Percentiles rank a stretch among this genome's conserved stretches.
These are phyloP conservation scores for Drosophila recens DNA, from an alignment of 2,888 invertebrate genomes.

Conservation along the genomic window DNA sequence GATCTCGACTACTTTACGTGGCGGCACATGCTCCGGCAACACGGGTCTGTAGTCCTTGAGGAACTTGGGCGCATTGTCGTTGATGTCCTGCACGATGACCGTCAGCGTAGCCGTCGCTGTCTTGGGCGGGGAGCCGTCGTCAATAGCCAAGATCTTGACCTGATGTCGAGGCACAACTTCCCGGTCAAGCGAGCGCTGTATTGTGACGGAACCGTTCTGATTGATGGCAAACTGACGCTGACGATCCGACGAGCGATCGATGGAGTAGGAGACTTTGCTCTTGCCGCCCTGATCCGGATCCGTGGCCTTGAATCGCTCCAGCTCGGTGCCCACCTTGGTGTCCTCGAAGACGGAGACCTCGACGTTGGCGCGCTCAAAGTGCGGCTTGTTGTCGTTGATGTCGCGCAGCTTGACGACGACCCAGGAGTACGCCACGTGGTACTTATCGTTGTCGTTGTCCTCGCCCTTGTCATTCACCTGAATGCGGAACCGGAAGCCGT, in stretches of 20 bases:
- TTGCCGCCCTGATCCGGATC: conserved; percentile 98
- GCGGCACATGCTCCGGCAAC: conserved; percentile 95
- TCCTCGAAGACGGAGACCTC: conserved; percentile 97
- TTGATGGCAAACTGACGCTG: conserved; percentile 97
- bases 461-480: conserved; percentile 98
- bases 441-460: conserved; percentile 98
- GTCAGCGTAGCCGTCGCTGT: conserved; percentile 97
- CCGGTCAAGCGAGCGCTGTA: conserved; percentile 95
- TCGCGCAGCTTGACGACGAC: conserved; percentile 96
- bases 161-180: conserved; percentile 98
- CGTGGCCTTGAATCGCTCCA: conserved; percentile 97
- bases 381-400: conserved; percentile 98
- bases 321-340: conserved; percentile 94
- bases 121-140: conserved; percentile 96
- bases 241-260: conserved; percentile 96
- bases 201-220: conserved; percentile 97
- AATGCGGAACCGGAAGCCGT: conserved; percentile 97
- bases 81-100: conserved; percentile 97
- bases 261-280: conserved; percentile 95
- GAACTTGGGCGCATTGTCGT: conserved; percentile 97
- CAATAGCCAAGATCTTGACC: conserved; percentile 97
- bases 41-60: conserved; percentile 96
- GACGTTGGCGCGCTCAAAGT: conserved; percentile 96
- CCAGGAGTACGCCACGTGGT: conserved; percentile 98
- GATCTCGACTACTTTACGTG: conserved; percentile 96